Evolutionary conservation across 2,113 vertebrate species (phyloP).

Genomic region (Hyaena hyaena): DNA sequence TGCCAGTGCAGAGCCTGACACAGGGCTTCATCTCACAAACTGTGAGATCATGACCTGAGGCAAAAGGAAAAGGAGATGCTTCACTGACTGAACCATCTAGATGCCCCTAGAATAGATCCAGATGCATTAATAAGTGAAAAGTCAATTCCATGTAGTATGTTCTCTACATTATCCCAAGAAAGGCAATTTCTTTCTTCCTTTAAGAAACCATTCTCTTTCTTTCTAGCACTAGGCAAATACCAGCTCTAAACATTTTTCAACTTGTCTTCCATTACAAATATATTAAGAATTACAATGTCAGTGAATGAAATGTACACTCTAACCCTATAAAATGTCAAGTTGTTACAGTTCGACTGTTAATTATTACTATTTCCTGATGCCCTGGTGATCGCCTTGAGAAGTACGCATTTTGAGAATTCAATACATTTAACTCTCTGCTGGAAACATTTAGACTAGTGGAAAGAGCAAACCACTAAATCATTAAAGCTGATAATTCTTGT

Average conservation of each 20-base stretch:
- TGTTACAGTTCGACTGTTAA: neutral
- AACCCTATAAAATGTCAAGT: conserved; percentile 29
- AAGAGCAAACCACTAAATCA: conserved; percentile 2
- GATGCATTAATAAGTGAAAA: neutral
- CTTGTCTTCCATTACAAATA: neutral
- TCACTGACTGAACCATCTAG: too few relatives aligned
- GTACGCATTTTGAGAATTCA: neutral
- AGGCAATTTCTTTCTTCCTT: neutral
- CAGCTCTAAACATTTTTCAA: neutral
- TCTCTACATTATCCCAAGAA: neutral
- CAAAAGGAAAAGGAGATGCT: too few relatives aligned
- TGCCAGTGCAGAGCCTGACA: too few relatives aligned
- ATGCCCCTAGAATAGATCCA: neutral
- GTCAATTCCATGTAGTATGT: neutral
- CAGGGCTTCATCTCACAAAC: too few relatives aligned
- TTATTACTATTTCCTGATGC: neutral
- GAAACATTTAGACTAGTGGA: neutral
- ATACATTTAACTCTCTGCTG: neutral
- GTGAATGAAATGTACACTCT: neutral
- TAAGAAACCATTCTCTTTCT: neutral
- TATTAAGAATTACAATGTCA: conserved; percentile 16
- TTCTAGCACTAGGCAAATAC: neutral
- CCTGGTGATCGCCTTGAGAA: neutral
- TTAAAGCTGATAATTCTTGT: neutral
- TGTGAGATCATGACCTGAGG: too few relatives aligned